Conservation (phyloP, 2,797 vertebrate species). For the Chelmon rostratus region DNA sequence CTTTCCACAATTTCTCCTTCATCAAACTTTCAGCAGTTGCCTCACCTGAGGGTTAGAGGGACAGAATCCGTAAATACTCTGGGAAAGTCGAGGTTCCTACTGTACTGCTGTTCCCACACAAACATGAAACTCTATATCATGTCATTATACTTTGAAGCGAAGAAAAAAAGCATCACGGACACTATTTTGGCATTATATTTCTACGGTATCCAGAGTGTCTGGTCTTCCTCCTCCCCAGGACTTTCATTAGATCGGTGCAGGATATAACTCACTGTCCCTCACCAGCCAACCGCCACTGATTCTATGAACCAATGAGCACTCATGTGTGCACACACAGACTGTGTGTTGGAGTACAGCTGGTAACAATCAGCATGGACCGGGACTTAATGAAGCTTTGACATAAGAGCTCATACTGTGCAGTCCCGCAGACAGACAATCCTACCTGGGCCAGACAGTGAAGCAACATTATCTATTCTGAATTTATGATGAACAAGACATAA, state of each 20-base stretch:
- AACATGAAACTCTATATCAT: conserved; percentile 40
- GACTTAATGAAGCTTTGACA: conserved; percentile 80
- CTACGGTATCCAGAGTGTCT: conserved; percentile 50
- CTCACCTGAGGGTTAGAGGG: not conserved
- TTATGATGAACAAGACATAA: conserved; percentile 66
- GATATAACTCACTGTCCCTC: conserved; percentile 80
- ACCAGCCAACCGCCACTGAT: conserved; percentile 50
- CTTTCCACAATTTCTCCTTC: not conserved
- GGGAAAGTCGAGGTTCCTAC: conserved; percentile 45
- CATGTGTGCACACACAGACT: conserved; percentile 30
- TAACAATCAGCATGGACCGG: conserved; percentile 76
- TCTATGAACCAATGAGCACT: conserved; percentile 38
- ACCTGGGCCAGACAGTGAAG: conserved; percentile 68
- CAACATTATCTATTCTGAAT: conserved; percentile 63
- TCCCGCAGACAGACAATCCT: conserved; percentile 69
- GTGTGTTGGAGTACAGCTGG: conserved; percentile 78
- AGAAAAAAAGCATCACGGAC: conserved; percentile 35
- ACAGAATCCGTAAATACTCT: conserved; percentile 10
- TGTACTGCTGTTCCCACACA: conserved; percentile 41
- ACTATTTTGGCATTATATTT: conserved; percentile 59
- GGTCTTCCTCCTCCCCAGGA: conserved; percentile 67
- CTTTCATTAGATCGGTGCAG: conserved; percentile 73
- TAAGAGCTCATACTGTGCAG: conserved; percentile 62
- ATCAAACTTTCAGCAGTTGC: not conserved
- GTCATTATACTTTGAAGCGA: conserved; percentile 27